Evolutionary conservation across 2,797 vertebrate species (phyloP).

Genomic region (Pempheris klunzingeri): DNA sequence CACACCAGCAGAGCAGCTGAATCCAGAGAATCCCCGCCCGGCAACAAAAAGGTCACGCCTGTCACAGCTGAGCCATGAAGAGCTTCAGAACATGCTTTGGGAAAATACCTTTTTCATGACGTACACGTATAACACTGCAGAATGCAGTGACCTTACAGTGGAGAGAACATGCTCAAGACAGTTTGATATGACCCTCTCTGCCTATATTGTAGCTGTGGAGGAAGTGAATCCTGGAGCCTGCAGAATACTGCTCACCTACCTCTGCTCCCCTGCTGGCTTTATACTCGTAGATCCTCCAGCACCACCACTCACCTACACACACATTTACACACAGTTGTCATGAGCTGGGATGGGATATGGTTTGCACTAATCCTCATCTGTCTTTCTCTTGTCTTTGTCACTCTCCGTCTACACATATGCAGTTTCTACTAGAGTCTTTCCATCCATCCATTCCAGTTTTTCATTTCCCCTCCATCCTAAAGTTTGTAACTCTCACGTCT

Average conservation of each 20-base stretch:
- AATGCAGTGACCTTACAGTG: slow-evolving; percentile 51
- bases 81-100: slow-evolving; percentile 46
- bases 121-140: slow-evolving; percentile 52
- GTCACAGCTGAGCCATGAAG: slow-evolving; percentile 60
- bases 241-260: slow-evolving; percentile 50
- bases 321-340: slow-evolving; percentile 16
- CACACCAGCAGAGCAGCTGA: slow-evolving; percentile 55
- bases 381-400: slow-evolving; percentile 18
- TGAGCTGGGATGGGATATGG: not conserved
- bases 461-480: slow-evolving; percentile 1
- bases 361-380: slow-evolving; percentile 2
- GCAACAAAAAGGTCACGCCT: slow-evolving; percentile 66
- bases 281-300: slow-evolving; percentile 28
- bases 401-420: slow-evolving; percentile 12
- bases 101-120: slow-evolving; percentile 66
- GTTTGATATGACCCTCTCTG: slow-evolving; percentile 66
- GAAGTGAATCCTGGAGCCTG: slow-evolving; percentile 50
- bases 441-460: not conserved
- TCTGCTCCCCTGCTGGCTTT: slow-evolving; percentile 59
- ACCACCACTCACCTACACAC: not conserved
- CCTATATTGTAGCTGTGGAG: slow-evolving; percentile 55
- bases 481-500: not conserved
- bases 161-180: slow-evolving; percentile 49
- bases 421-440: slow-evolving; percentile 21
- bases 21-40: slow-evolving; percentile 68